Evolutionary conservation across 2,888 invertebrate species (phyloP).

Genomic region (Conops quadrifasciatus): DNA sequence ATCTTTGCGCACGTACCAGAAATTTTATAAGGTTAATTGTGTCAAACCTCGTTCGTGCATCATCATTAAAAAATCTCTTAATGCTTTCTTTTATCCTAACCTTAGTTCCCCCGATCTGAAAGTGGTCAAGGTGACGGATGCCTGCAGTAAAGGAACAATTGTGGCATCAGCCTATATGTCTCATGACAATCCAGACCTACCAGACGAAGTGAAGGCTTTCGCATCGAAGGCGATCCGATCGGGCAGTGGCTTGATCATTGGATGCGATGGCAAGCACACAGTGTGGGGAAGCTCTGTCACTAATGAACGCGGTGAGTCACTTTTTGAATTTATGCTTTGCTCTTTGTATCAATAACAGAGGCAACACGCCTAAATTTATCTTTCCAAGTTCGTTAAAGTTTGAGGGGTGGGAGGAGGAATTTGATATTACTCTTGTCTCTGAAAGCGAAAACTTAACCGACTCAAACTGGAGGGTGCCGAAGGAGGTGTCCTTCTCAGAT

Average conservation of each 20-base stretch:
- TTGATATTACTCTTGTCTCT: conserved; percentile 1
- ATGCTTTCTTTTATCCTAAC: too few species aligned
- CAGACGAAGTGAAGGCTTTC: background rate
- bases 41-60: too few species aligned
- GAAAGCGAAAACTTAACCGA: background rate
- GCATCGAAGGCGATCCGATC: background rate
- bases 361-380: background rate
- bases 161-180: background rate
- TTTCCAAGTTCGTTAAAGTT: conserved; percentile 3
- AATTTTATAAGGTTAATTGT: too few species aligned
- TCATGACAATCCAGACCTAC: background rate
- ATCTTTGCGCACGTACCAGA: too few species aligned
- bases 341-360: background rate
- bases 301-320: conserved; percentile 6
- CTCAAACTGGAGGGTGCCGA: conserved; percentile 3
- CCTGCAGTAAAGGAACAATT: background rate
- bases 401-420: too few species aligned
- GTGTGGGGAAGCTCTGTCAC: too few species aligned
- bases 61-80: too few species aligned
- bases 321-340: conserved; percentile 4
- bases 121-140: too few species aligned
- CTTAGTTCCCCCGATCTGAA: too few species aligned
- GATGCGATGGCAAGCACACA: background rate
- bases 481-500: conserved; percentile 10
- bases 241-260: background rate